A percentile compares a stretch with the other conserved stretches of the same genome.
Evolutionary conservation across 2,113 vertebrate species (phyloP).

Genomic region (Sisor rabdophorus): DNA sequence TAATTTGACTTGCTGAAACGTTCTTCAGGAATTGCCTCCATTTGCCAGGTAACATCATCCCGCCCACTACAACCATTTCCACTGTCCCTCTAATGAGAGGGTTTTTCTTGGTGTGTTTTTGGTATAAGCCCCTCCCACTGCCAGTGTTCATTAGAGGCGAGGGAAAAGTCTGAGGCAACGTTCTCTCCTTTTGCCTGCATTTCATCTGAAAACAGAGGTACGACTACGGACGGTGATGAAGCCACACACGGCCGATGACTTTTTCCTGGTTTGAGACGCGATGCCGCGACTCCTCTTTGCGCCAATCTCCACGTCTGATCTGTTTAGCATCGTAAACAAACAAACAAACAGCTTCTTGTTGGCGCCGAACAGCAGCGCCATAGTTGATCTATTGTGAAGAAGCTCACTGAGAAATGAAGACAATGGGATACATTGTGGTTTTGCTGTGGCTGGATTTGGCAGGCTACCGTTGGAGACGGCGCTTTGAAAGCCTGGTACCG

Average conservation of each 20-base stretch:
- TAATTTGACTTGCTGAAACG: neutral
- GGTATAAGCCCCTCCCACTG: too few species aligned
- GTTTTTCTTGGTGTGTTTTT: neutral
- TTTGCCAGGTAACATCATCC: neutral
- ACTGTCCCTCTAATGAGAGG: neutral
- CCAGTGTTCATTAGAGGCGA: too few species aligned
- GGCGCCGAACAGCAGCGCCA: constrained; percentile 46
- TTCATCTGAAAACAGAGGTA: neutral
- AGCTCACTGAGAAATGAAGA: constrained; percentile 51
- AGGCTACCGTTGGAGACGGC: constrained; percentile 8
- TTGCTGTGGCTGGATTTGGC: constrained; percentile 27
- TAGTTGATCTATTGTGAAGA: constrained; percentile 56
- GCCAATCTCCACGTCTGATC: neutral
- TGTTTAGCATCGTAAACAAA: too few species aligned
- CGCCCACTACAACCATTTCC: neutral
- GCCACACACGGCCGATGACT: too few species aligned
- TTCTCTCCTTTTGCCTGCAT: neutral
- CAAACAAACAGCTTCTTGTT: constrained; percentile 52
- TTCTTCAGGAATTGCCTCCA: neutral
- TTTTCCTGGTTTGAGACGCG: too few species aligned
- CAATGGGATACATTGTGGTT: constrained; percentile 68
- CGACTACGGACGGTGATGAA: too few species aligned
- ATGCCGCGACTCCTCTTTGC: neutral
- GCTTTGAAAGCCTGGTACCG: constrained; percentile 56
- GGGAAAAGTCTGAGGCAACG: too few species aligned